Base-by-base conservation (phyloP, 1,140 invertebrate genomes). In the Hydropsyche tenuis region DNA sequence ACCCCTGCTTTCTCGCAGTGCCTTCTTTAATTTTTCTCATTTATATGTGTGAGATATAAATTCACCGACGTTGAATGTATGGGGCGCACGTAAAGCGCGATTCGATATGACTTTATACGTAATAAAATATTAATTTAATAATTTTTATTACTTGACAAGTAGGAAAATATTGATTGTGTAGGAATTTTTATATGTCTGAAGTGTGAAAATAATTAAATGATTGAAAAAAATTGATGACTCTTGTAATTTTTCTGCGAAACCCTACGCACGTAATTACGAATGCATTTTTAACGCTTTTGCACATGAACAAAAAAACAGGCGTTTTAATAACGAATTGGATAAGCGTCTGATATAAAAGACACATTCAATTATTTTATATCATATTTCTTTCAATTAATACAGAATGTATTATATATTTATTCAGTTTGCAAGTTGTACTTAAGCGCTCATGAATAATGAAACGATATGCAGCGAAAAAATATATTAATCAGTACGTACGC, bases 11-110 rank as follows among this genome's bases (percentile, higher is more conserved):
- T 20, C 53, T 7, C 53, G 63, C 37, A 37, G 25, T 66, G 22
- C 48, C 63, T 60, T 70, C 73, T 75, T 75, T 75, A 75, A 75
- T 75, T 75, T 75, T 75, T 71, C 73, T 75, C 73, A 75, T 75
- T 75, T 75, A 75, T 75, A 75, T 75, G 73, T 65, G 62, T 43
- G 73, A 71, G 68, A 75, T 65, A 75, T 71, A 74, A 74, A 74
- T 74, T 74, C 66, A 42, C 66, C 23, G 18, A 51, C 62, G 65
- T 65, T 69, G 43, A 66, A 45, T 42, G 64, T 66, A 66, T 66
- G 64, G 30, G 43, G 64, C 43, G 64, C 64, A 66, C 64, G 64
- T 66, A 66, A 66, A 66, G 45, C 22, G 37, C n/a, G 14, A 23
- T 42, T 7, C 56, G n/a, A n/a, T n/a, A n/a, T n/a, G n/a, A n/a